phyloP scores from a whole-genome alignment of 2,888 invertebrate species.

The Barypeithes pellucidus region DNA sequence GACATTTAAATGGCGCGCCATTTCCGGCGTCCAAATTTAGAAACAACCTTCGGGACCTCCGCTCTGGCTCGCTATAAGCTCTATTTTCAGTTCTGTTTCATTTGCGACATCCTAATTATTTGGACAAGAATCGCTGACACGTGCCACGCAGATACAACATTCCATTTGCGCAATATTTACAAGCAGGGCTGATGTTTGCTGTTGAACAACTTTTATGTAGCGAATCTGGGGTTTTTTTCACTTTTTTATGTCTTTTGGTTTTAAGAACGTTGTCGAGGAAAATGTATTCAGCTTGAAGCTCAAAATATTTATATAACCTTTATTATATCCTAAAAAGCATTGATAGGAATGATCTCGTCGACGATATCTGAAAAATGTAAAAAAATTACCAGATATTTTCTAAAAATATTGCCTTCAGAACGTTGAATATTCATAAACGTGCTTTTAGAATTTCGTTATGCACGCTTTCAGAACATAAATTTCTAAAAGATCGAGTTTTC shows the following conservation, averaged over 20 bases:
- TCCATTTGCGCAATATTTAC: background rate
- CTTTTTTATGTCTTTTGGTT: too few species aligned
- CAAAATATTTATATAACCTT: too few species aligned
- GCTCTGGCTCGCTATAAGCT: background rate
- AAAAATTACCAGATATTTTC: too few species aligned
- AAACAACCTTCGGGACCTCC: constrained; percentile 25
- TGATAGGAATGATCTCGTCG: too few species aligned
- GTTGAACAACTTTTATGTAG: too few species aligned
- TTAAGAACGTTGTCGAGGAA: too few species aligned
- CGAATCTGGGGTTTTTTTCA: too few species aligned
- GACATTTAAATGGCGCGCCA: constrained; percentile 38
- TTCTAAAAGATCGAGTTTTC: constrained; percentile 23
- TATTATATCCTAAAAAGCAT: too few species aligned
- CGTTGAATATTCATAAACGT: constrained; percentile 22
- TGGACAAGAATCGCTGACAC: background rate
- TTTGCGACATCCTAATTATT: constrained; percentile 13
- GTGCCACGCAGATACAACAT: background rate
- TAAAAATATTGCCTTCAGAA: background rate
- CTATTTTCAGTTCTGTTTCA: constrained; percentile 22
- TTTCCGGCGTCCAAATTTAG: constrained; percentile 45
- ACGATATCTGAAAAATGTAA: too few species aligned
- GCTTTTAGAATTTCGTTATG: background rate
- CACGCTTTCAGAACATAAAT: constrained; percentile 1
- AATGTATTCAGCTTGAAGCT: too few species aligned
- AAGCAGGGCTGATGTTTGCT: too few species aligned